Percentiles rank a stretch among this genome's conserved stretches.
phyloP scores from a whole-genome alignment of 2,888 invertebrate genomes.

The Athripsodes cinereus region DNA sequence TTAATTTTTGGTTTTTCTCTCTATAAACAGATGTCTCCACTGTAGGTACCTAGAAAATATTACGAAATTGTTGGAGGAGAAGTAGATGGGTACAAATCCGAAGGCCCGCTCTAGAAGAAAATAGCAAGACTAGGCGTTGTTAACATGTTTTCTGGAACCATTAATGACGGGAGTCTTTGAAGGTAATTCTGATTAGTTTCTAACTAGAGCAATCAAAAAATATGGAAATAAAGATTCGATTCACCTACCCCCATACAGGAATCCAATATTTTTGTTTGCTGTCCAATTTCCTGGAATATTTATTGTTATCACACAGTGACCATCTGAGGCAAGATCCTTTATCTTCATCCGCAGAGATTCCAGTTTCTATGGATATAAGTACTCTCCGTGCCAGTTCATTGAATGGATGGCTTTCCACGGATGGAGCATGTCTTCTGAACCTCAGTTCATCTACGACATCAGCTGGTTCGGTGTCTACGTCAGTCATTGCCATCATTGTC shows the following conservation, averaged over 20 bases:
- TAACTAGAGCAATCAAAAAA: too few relatives aligned
- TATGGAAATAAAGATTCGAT: too few relatives aligned
- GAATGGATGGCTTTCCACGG: slow-evolving; percentile 35
- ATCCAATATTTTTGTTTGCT: slow-evolving; percentile 61
- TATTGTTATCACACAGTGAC: slow-evolving; percentile 62
- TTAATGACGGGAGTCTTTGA: too few relatives aligned
- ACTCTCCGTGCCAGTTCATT: slow-evolving; percentile 53
- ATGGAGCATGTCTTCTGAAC: slow-evolving; percentile 37
- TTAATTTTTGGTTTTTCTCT: too few relatives aligned
- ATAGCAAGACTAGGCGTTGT: too few relatives aligned
- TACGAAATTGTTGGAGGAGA: too few relatives aligned
- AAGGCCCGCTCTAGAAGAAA: too few relatives aligned
- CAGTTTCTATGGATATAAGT: slow-evolving; percentile 51
- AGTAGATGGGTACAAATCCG: too few relatives aligned
- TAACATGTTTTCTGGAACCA: too few relatives aligned
- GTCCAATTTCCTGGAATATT: slow-evolving; percentile 48
- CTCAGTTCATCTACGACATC: slow-evolving; percentile 43
- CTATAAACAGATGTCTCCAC: too few relatives aligned
- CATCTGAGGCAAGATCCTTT: slow-evolving; percentile 55
- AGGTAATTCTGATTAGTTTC: too few relatives aligned
- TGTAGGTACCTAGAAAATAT: too few relatives aligned
- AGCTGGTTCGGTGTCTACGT: slow-evolving; percentile 30
- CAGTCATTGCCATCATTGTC: slow-evolving; percentile 39
- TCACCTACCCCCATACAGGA: slow-evolving; percentile 67
- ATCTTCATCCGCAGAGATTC: slow-evolving; percentile 47